phyloP scores from a whole-genome alignment of 2,113 vertebrate genomes.

The Agelaius phoeniceus region DNA sequence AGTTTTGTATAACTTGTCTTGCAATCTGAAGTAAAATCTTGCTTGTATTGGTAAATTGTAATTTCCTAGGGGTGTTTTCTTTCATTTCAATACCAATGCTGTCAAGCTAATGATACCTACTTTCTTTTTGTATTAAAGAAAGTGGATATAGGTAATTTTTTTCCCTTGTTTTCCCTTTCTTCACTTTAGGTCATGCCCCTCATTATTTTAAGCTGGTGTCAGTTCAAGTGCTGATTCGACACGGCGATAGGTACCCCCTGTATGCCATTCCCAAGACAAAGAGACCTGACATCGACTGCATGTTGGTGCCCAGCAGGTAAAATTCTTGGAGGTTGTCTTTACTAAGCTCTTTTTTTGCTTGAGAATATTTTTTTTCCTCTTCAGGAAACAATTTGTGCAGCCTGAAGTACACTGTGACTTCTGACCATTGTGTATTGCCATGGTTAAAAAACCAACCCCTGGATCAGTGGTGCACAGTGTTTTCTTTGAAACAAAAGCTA shows the following conservation, averaged over 20 bases:
- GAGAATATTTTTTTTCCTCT: not conserved
- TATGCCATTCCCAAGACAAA: conserved; percentile 96
- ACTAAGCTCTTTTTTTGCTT: not conserved
- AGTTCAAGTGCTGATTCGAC: conserved; percentile 94
- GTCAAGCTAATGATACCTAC: not conserved
- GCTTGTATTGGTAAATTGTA: not conserved
- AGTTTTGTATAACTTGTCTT: not conserved
- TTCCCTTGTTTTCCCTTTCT: not conserved
- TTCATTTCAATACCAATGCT: not conserved
- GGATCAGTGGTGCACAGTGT: not conserved
- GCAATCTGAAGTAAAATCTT: not conserved
- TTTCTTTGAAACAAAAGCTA: not conserved
- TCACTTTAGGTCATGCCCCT: conserved; percentile 86
- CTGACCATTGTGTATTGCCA: not conserved
- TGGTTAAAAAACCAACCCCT: not conserved
- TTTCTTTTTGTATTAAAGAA: not conserved
- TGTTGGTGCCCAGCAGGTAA: conserved; percentile 86
- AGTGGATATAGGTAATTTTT: not conserved
- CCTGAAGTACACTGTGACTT: not conserved
- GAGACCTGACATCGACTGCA: conserved; percentile 92
- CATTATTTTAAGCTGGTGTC: conserved; percentile 92
- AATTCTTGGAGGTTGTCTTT: not conserved
- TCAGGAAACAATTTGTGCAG: not conserved
- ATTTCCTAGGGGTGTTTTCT: not conserved
- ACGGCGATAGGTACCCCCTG: conserved; percentile 93